phyloP scores from a whole-genome alignment of 2,797 vertebrate genomes.

The Schizopygopsis pylzovi region DNA sequence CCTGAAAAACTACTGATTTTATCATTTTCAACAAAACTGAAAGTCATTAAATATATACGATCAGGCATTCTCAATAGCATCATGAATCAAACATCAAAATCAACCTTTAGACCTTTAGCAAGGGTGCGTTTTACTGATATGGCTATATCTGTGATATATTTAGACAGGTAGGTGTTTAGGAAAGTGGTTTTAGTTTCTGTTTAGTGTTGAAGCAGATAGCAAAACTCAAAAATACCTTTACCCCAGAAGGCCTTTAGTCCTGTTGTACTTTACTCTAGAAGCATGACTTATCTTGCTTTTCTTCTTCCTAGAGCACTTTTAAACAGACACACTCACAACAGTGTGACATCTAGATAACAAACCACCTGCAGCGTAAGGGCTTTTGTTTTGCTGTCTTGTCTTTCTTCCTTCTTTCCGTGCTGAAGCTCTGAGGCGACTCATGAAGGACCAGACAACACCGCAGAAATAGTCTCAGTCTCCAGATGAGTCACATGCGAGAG shows the following conservation, averaged over 20 bases:
- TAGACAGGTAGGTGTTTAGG: background rate
- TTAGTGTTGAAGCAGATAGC: background rate
- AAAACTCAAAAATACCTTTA: background rate
- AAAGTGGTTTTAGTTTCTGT: constrained; percentile 10
- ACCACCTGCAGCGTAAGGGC: constrained; percentile 13
- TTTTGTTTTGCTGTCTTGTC: constrained; percentile 5
- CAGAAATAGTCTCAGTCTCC: constrained; percentile 26
- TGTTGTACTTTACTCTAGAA: background rate
- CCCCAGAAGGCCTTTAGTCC: background rate
- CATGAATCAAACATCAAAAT: background rate
- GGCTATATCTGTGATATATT: background rate
- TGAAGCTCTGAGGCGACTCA: constrained; percentile 24
- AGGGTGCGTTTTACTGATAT: background rate
- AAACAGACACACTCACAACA: constrained; percentile 25
- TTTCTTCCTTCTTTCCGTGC: constrained; percentile 20
- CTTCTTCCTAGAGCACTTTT: background rate
- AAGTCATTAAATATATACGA: background rate
- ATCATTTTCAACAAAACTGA: background rate
- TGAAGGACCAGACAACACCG: constrained; percentile 32
- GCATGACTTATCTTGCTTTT: background rate
- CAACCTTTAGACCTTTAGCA: background rate
- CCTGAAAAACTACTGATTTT: background rate
- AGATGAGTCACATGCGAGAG: constrained; percentile 28
- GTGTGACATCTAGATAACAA: constrained; percentile 17
- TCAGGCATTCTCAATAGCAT: background rate